Base-by-base conservation (phyloP, 2,888 invertebrate species). In the Nemapogon koenigi region DNA sequence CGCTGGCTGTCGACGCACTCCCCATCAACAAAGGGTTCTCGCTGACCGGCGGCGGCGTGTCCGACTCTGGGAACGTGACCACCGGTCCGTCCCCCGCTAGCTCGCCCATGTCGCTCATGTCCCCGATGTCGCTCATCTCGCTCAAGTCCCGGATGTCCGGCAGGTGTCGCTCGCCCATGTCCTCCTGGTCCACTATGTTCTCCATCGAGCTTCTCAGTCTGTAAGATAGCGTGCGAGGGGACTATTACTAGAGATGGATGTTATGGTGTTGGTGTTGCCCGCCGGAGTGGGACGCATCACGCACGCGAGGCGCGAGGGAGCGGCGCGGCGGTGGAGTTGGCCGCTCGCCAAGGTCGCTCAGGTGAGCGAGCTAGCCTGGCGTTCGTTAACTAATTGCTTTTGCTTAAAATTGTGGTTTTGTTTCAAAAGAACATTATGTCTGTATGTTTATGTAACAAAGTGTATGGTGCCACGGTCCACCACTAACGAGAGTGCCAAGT, bases 21-120 rank as follows among this genome's bases (percentile, higher is more conserved):
- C 82, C 60, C 51, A 81, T 56, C 25, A 73, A 56, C 50, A 81
- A 48, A 49, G 83, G 59, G 62, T 79, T 55, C 53, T 80, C 57
- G 60, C 62, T 57, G 41, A 62, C 55, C 36, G 83, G 85, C 14
- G 85, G 85, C 37, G 88, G 87, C 15, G 90, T 88, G 48, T 89
- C 90, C 2, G 86, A 84, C 61, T 90, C 91, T 11, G 90, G 92
- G 67, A 89, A 90, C 40, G 91, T 91, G 38, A 92, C 89, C 47
- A 91, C 62, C 0, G 91, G 90, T 45, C 89, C 87, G 31, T 80
- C 78, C 7, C 63, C 55, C 16, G 62, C 57, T 15, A 75, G 57
- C 40, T 78, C 78, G 37, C 63, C 62, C 62, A 78, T 72, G 49
- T 81, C 81, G 47, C 72, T 67, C 53, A 81, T 81, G 39, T 79